Base-by-base conservation (phyloP, 2,888 invertebrate species). In the Neocrepidodera transversa region DNA sequence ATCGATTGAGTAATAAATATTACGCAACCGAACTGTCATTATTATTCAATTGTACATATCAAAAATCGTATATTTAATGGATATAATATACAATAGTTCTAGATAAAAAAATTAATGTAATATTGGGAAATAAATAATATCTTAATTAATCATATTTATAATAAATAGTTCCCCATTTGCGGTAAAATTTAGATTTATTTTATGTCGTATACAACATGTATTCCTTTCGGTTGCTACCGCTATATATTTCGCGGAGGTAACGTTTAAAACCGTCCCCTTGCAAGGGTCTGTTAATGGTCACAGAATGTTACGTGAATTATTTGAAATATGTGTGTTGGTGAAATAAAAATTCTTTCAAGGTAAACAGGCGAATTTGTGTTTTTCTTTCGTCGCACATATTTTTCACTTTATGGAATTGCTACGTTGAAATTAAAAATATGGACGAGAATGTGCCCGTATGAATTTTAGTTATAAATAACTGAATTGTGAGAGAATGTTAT, bases 171-270 rank as follows among this genome's bases (percentile, higher is more conserved):
- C 28, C 28, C 45, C 26, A 26, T 14, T 26, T 13, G 48, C 11
- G 35, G 35, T 49, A 36, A 49, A 49, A 49, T 49, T 49, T 20
- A 49, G 35, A 49, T 49, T 49, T 49, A 49, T 35, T 49, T n/a
- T 16, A 47, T 30, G 16, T 35, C 5, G 10, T 43, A 20, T 14
- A 23, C 8, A 11, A 17, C 10, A 17, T 49, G 35, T 35, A 11
- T 49, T 49, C 49, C 20, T 20, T 49, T 49, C 7, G 35, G 11
- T 13, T 35, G 35, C 18, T n/a, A 13, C 35, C 20, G 20, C 13
- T n/a, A 35, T 35, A 35, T 35, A 35, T 49, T 35, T 49, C 20
- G 35, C 18, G 14, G n/a, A n/a, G 20, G 32, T 48, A 48, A 48
- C 7, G 32, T 32, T n/a, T 20, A 20, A 35, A 30, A 16, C 32